Evolutionary conservation across 2,797 vertebrate species (phyloP).

Genomic region (Ctenochaetus hawaiiensis): DNA sequence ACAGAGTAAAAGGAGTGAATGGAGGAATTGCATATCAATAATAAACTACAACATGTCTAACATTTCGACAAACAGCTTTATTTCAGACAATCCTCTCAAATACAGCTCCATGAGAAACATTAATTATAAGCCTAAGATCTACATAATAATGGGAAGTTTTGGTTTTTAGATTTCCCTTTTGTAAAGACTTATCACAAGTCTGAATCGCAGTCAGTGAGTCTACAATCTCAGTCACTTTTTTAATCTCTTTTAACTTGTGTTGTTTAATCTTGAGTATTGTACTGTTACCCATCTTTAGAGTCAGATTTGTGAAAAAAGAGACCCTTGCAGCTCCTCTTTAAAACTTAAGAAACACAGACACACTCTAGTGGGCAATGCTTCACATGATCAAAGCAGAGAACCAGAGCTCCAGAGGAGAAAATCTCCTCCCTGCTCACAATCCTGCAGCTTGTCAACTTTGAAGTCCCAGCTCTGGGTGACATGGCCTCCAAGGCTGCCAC

Average conservation of each 20-base stretch:
- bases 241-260: constrained; percentile 29
- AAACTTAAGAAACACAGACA: constrained; percentile 37
- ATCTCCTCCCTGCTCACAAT: constrained; percentile 44
- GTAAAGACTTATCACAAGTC: constrained; percentile 29
- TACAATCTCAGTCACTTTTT: background rate
- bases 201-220: constrained; percentile 49
- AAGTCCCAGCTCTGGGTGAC: constrained; percentile 40
- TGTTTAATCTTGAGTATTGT: constrained; percentile 26
- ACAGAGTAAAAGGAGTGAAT: constrained; percentile 26
- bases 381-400: constrained; percentile 48
- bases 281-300: constrained; percentile 27
- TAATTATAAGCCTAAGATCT: constrained; percentile 20
- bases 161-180: constrained; percentile 31
- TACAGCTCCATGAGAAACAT: constrained; percentile 34
- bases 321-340: constrained; percentile 35
- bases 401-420: constrained; percentile 37
- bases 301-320: constrained; percentile 30
- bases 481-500: constrained; percentile 20
- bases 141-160: constrained; percentile 26
- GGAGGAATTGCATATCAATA: background rate
- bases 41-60: constrained; percentile 25
- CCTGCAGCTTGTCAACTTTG: constrained; percentile 51
- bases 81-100: constrained; percentile 37
- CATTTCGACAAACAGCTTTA: constrained; percentile 44
- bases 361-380: constrained; percentile 42